Conservation (phyloP, 2,888 invertebrate species). For the Heteromyza rotundicornis region DNA sequence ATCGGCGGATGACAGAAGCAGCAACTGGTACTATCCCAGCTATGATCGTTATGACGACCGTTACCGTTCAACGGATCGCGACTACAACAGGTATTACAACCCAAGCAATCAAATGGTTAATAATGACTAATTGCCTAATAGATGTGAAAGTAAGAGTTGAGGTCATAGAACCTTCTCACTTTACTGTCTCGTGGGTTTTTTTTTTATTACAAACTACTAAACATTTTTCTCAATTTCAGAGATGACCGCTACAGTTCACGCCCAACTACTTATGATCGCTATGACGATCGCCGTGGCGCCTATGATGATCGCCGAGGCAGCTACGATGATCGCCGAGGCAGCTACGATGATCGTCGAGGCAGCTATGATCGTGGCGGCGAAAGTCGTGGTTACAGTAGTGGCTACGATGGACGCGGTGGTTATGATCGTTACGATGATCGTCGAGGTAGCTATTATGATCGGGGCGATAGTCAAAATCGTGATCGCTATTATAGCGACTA, state of each 20-base stretch:
- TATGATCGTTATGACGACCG: conserved; percentile 52
- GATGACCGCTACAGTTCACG: conserved; percentile 51
- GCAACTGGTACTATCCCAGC: conserved; percentile 34
- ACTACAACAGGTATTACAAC: conserved; percentile 49
- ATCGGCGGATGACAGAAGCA: conserved; percentile 40
- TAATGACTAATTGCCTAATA: no score
- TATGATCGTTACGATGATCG: conserved; percentile 27
- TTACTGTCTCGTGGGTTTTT: neutral
- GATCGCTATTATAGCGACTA: conserved; percentile 52
- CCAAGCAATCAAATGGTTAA: no score
- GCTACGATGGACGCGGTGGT: conserved; percentile 28
- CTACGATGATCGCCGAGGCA: conserved; percentile 24
- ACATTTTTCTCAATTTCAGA: no score
- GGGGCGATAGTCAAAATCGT: conserved; percentile 37
- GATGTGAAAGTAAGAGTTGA: no score
- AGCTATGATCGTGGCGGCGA: conserved; percentile 35
- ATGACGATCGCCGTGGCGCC: conserved; percentile 41
- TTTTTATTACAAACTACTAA: neutral
- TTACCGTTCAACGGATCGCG: conserved; percentile 39
- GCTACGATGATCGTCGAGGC: conserved; percentile 39
- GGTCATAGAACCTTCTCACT: neutral
- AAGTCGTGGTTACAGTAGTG: conserved; percentile 20
- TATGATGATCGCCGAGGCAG: conserved; percentile 36
- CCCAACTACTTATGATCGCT: conserved; percentile 50
- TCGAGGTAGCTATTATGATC: conserved; percentile 39